Evolutionary conservation across 2,888 invertebrate species (phyloP).

Genomic region (Coleophora deauratella): DNA sequence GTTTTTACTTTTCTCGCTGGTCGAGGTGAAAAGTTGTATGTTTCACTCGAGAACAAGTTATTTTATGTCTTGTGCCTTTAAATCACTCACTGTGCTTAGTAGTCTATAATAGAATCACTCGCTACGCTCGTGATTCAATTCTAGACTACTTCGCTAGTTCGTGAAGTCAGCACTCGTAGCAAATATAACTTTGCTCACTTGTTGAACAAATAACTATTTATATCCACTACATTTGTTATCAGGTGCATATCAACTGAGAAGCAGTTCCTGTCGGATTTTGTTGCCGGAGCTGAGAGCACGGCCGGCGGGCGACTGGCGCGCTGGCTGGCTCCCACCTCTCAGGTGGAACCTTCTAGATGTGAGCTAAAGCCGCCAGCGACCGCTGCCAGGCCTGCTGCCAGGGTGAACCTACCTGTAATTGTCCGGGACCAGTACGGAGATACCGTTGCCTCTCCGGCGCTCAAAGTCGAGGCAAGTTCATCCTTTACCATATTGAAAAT

Average conservation of each 20-base stretch:
- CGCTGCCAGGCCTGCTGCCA: conserved; percentile 77
- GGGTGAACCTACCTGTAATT: conserved; percentile 77
- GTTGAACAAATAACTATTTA: no score
- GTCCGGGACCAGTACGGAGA: conserved; percentile 95
- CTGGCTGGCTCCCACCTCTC: conserved; percentile 95
- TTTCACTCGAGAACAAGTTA: no score
- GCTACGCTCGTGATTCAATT: no score
- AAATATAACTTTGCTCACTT: no score
- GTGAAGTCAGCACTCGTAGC: no score
- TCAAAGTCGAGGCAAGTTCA: conserved; percentile 79
- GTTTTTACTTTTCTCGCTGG: no score
- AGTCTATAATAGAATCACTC: no score
- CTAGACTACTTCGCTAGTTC: no score
- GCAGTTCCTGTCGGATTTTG: conserved; percentile 93
- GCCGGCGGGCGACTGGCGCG: conserved; percentile 94
- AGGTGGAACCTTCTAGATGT: conserved; percentile 91
- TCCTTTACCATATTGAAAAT: no score
- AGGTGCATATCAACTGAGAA: conserved; percentile 93
- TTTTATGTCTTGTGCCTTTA: no score
- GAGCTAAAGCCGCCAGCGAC: conserved; percentile 84
- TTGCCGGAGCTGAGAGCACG: conserved; percentile 86
- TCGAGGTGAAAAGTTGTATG: no score
- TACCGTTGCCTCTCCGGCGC: conserved; percentile 85
- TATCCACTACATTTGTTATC: conserved; percentile 30
- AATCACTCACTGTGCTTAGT: no score